Conservation (phyloP, 2,888 invertebrate genomes). For the Ectemnius continuus region DNA sequence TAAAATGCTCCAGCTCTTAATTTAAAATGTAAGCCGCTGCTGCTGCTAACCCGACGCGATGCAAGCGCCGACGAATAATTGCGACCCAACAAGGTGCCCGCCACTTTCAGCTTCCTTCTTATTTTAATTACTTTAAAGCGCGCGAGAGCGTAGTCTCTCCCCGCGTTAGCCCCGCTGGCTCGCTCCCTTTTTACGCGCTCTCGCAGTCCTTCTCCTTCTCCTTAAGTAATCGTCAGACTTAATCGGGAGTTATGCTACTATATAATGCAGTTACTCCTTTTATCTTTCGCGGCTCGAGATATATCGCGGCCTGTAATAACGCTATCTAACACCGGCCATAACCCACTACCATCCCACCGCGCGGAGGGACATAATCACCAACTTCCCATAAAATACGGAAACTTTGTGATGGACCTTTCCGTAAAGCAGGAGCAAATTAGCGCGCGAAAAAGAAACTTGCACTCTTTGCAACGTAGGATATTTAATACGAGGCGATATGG, state of each 20-base stretch:
- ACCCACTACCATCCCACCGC: constrained; percentile 12
- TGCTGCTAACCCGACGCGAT: too few relatives aligned
- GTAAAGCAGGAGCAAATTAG: too few relatives aligned
- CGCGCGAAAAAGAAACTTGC: too few relatives aligned
- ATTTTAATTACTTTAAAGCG: constrained; percentile 1
- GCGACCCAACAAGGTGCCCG: neutral
- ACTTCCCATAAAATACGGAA: constrained; percentile 26
- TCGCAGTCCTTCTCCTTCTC: constrained; percentile 11
- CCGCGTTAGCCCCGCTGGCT: constrained; percentile 19
- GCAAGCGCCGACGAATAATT: neutral
- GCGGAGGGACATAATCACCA: constrained; percentile 26
- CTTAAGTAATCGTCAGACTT: constrained; percentile 50
- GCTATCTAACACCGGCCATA: constrained; percentile 37
- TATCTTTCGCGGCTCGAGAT: constrained; percentile 46
- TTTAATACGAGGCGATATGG: too few relatives aligned
- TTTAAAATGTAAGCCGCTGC: too few relatives aligned
- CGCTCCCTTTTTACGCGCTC: constrained; percentile 36
- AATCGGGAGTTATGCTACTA: constrained; percentile 51
- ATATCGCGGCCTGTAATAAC: constrained; percentile 46
- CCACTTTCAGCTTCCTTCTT: neutral
- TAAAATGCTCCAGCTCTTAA: too few relatives aligned
- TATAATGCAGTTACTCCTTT: constrained; percentile 51
- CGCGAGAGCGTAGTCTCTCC: neutral
- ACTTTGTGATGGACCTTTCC: too few relatives aligned
- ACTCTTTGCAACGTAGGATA: too few relatives aligned